These are phyloP conservation scores for Caenorhabditis elegans DNA, from an alignment of 1,140 invertebrate species.

Conservation along the genomic window WBcel235 BX284605.5:6153001-6153500, in stretches of 20 bases:
- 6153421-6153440: too few species aligned
- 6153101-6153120: not conserved
- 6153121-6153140: not conserved
- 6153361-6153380: not conserved
- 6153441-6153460: not conserved
- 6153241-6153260: slow-evolving; percentile 13
- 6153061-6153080: not conserved
- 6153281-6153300: not conserved
- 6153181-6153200: not conserved
- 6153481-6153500: not conserved
- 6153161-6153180: not conserved
- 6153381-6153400: not conserved
- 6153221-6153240: not conserved
- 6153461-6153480: not conserved
- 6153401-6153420: not conserved
- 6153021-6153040: slow-evolving; percentile 19
- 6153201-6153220: too few species aligned
- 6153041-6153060: slow-evolving; percentile 30
- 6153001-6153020: not conserved
- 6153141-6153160: not conserved
- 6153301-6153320: not conserved
- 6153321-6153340: not conserved
- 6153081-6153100: not conserved
- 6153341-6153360: not conserved
- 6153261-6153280: slow-evolving; percentile 18